Evolutionary conservation across 2,888 invertebrate species (phyloP).

Genomic region (Spisula solida): DNA sequence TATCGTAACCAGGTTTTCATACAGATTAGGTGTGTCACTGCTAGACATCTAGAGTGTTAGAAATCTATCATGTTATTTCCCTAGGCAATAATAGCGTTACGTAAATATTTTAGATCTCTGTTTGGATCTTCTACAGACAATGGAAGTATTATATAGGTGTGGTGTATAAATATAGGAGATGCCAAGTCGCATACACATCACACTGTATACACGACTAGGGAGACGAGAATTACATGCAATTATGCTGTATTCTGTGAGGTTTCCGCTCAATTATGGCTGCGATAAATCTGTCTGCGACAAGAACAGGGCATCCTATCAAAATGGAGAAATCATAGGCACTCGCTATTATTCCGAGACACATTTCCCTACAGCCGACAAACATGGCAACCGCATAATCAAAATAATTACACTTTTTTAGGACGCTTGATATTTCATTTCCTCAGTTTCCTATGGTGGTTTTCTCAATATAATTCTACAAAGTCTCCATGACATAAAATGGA

Average conservation of each 20-base stretch:
- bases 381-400: constrained; percentile 5
- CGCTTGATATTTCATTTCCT: not conserved
- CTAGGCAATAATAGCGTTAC: too few relatives aligned
- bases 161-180: too few relatives aligned
- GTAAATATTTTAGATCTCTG: too few relatives aligned
- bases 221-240: not conserved
- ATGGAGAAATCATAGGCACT: not conserved
- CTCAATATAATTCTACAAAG: not conserved
- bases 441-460: not conserved
- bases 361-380: not conserved
- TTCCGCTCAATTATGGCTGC: not conserved
- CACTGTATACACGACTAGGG: not conserved
- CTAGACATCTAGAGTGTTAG: too few relatives aligned
- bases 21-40: too few relatives aligned
- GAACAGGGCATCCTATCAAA: not conserved
- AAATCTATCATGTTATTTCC: too few relatives aligned
- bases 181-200: not conserved
- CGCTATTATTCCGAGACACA: not conserved
- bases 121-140: too few relatives aligned
- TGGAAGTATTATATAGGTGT: too few relatives aligned
- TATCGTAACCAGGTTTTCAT: too few relatives aligned
- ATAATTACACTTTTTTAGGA: not conserved
- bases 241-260: not conserved
- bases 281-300: not conserved
- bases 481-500: too few relatives aligned